Evolutionary conservation across 2,797 vertebrate genomes (phyloP).

Genomic region (Antennarius maculatus): DNA sequence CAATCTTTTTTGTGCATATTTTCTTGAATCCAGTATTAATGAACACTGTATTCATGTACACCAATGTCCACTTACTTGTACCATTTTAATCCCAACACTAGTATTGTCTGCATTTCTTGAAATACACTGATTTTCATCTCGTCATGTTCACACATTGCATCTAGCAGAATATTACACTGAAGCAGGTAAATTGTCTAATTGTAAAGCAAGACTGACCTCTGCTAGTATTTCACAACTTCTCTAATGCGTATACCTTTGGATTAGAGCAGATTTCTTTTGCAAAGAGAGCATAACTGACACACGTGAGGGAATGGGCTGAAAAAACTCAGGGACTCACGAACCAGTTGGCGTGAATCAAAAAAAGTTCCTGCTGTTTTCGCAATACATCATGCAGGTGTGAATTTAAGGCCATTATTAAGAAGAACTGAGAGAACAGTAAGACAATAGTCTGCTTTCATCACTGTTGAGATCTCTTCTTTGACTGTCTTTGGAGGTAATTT

Average conservation of each 20-base stretch:
- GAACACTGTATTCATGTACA: no score
- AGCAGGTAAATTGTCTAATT: no score
- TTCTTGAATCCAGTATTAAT: no score
- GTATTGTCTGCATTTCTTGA: no score
- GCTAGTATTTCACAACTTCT: background rate
- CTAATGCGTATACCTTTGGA: background rate
- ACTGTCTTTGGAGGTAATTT: conserved; percentile 15
- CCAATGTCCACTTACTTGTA: no score
- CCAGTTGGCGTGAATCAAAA: background rate
- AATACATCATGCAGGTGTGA: background rate
- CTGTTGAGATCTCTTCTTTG: conserved; percentile 6
- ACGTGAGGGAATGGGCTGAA: background rate
- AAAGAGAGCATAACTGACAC: background rate
- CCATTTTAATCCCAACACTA: no score
- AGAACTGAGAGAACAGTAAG: conserved; percentile 6
- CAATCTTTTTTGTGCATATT: background rate
- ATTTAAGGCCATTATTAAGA: conserved; percentile 2
- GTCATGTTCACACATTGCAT: background rate
- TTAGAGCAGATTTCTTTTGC: background rate
- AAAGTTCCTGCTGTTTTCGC: background rate
- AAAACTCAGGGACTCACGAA: background rate
- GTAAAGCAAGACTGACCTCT: background rate
- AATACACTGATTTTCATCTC: no score
- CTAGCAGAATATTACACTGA: no score
- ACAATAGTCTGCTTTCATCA: conserved; percentile 5